Evolutionary conservation across 2,113 vertebrate genomes (phyloP).

Genomic region (Eretmochelys imbricata): DNA sequence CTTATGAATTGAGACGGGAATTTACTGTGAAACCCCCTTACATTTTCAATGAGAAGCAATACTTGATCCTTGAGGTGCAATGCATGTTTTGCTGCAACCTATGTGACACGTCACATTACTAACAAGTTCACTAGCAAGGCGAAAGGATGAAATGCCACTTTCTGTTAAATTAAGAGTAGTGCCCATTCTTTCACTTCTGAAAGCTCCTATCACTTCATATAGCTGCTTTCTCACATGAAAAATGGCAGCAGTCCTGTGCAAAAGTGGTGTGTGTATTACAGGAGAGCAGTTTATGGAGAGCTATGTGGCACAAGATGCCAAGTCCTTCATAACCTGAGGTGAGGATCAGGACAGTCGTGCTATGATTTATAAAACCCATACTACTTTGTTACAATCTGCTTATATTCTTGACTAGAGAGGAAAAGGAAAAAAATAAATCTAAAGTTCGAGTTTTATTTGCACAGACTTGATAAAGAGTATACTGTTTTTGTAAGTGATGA

Average conservation of each 20-base stretch:
- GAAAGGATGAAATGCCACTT: slow-evolving; percentile 49
- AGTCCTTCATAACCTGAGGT: background rate
- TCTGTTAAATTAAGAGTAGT: slow-evolving; percentile 57
- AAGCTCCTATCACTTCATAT: slow-evolving; percentile 36
- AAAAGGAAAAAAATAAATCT: background rate
- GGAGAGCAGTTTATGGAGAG: slow-evolving; percentile 52
- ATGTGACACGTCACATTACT: slow-evolving; percentile 32
- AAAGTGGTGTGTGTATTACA: slow-evolving; percentile 19
- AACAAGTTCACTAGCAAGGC: slow-evolving; percentile 43
- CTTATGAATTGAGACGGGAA: slow-evolving; percentile 53
- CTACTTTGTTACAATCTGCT: background rate
- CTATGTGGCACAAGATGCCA: slow-evolving; percentile 3
- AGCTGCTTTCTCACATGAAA: slow-evolving; percentile 52
- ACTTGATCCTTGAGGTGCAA: slow-evolving; percentile 50
- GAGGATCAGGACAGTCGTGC: background rate
- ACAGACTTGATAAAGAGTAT: background rate
- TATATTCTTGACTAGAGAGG: background rate
- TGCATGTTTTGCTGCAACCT: slow-evolving; percentile 44
- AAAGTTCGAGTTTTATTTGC: background rate
- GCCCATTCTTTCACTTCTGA: slow-evolving; percentile 8
- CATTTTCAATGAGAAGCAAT: slow-evolving; percentile 19
- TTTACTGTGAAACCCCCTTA: slow-evolving; percentile 54
- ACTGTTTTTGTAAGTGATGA: background rate
- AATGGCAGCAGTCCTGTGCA: background rate
- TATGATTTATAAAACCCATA: background rate